phyloP scores from a whole-genome alignment of 2,888 invertebrate genomes.

The Eupithecia dodoneata region DNA sequence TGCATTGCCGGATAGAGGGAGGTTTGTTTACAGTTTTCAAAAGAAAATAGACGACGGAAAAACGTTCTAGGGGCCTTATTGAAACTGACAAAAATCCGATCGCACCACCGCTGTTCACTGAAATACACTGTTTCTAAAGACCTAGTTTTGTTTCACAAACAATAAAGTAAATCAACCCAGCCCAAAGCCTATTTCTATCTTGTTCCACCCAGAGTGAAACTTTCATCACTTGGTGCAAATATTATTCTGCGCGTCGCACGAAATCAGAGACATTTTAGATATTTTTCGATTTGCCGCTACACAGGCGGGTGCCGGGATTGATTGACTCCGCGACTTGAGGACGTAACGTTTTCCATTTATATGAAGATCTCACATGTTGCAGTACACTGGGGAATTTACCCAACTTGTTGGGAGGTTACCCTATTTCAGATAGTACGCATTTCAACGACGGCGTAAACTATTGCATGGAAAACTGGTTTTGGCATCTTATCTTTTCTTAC shows the following conservation, averaged over 20 bases:
- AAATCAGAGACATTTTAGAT: constrained; percentile 67
- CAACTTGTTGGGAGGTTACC: constrained; percentile 44
- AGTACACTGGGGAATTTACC: constrained; percentile 50
- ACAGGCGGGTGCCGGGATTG: constrained; percentile 68
- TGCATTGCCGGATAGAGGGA: not conserved
- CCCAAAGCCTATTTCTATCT: not conserved
- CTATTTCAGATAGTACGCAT: constrained; percentile 3
- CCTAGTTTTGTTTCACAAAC: not conserved
- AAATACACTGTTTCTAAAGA: not conserved
- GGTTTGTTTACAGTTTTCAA: not conserved
- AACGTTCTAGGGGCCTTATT: not conserved
- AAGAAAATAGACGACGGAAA: not conserved
- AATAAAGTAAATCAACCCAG: not conserved
- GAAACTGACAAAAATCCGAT: not conserved
- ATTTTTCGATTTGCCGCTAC: constrained; percentile 77
- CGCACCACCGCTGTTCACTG: not conserved
- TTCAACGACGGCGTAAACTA: not conserved
- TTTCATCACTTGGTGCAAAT: constrained; percentile 9
- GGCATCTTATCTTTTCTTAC: not conserved
- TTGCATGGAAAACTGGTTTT: not conserved
- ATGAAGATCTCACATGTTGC: constrained; percentile 70
- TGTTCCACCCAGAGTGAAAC: constrained; percentile 16
- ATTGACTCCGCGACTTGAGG: constrained; percentile 68
- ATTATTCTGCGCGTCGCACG: constrained; percentile 23
- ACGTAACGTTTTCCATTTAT: constrained; percentile 73